phyloP scores from a whole-genome alignment of 2,888 invertebrate species.

The Luffia ferchaultella region DNA sequence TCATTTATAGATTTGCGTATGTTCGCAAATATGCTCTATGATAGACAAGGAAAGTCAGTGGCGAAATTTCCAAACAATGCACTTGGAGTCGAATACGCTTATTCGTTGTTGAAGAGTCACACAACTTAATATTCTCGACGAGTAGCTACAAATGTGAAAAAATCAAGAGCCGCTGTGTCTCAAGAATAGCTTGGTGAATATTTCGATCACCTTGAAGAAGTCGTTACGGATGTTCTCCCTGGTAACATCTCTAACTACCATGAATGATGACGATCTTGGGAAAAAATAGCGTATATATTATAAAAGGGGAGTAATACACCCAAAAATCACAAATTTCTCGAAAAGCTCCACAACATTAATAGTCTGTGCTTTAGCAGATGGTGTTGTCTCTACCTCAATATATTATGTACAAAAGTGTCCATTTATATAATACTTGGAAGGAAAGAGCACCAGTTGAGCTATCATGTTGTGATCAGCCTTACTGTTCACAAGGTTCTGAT shows the following conservation, averaged over 20 bases:
- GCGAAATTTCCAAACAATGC: conserved; percentile 15
- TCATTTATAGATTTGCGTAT: conserved; percentile 13
- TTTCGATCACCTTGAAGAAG: conserved; percentile 17
- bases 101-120: conserved; percentile 15
- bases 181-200: conserved; percentile 13
- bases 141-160: conserved; percentile 13
- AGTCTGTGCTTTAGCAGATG: too few relatives aligned
- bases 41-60: conserved; percentile 8
- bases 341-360: too few relatives aligned
- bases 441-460: conserved; percentile 20
- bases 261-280: conserved; percentile 30
- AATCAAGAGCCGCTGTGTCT: conserved; percentile 13
- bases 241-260: conserved; percentile 27
- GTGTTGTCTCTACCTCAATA: too few relatives aligned
- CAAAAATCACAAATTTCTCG: too few relatives aligned
- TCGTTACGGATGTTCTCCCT: conserved; percentile 15
- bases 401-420: conserved; percentile 22
- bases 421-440: conserved; percentile 10
- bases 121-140: conserved; percentile 12
- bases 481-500: conserved; percentile 10
- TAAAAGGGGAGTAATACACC: conserved; percentile 24
- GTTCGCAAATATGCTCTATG: conserved; percentile 15
- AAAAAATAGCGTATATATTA: conserved; percentile 19
- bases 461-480: conserved; percentile 17
- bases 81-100: conserved; percentile 16